Evolutionary conservation across 2,888 invertebrate species (phyloP).

Genomic region (Leptopterna dolabrata): DNA sequence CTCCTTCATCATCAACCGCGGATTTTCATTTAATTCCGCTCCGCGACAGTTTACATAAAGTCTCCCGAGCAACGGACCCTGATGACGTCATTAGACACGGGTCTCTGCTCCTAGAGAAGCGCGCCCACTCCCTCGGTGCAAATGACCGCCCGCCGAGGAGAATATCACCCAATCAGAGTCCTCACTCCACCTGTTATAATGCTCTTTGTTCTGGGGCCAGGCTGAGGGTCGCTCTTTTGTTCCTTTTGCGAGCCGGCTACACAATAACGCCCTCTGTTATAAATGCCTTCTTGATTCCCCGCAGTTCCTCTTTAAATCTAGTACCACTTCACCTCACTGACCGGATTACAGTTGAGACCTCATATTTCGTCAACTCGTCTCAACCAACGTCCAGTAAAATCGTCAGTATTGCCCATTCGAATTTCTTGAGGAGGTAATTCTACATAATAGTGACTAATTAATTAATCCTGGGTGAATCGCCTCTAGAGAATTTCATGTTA

Average conservation of each 20-base stretch:
- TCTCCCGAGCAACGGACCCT: not conserved
- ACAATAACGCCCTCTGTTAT: constrained; percentile 24
- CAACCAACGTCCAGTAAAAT: no score
- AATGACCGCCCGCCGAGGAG: constrained; percentile 15
- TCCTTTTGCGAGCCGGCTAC: not conserved
- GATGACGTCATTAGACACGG: constrained; percentile 46
- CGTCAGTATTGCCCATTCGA: no score
- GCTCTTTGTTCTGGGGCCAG: not conserved
- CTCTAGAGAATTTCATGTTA: no score
- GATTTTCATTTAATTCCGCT: not conserved
- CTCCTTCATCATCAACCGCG: not conserved
- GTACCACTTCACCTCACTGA: not conserved
- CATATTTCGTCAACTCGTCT: not conserved
- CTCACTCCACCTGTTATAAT: constrained; percentile 27
- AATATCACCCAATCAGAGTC: constrained; percentile 26
- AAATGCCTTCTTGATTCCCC: constrained; percentile 36
- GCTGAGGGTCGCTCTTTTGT: constrained; percentile 14
- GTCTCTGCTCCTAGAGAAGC: not conserved
- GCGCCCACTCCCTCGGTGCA: not conserved
- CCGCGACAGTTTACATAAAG: constrained; percentile 7
- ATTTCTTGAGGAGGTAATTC: no score
- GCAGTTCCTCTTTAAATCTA: constrained; percentile 17
- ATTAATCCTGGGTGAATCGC: no score
- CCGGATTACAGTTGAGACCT: not conserved
- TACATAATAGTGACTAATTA: no score